These are phyloP conservation scores for Thalassophryne amazonica DNA, from an alignment of 2,797 vertebrate genomes.

Conservation along the genomic window DNA sequence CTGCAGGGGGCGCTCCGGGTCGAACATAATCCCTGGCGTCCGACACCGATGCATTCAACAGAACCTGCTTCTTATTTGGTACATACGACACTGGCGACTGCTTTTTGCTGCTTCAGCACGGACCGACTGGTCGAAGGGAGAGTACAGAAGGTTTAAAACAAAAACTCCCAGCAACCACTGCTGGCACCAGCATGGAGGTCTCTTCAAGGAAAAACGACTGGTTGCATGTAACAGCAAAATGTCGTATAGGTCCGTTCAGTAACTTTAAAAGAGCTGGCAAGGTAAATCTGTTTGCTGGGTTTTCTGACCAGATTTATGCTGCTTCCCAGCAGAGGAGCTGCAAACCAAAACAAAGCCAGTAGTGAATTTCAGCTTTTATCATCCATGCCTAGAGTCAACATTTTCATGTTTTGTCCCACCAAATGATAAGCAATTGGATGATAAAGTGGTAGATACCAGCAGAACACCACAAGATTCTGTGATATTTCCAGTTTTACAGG, in stretches of 20 bases:
- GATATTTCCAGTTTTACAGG: not conserved
- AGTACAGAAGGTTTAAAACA: slow-evolving; percentile 13
- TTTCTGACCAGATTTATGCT: slow-evolving; percentile 1
- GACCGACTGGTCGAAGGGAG: slow-evolving; percentile 16
- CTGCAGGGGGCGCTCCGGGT: slow-evolving; percentile 29
- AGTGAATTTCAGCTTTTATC: slow-evolving; percentile 6
- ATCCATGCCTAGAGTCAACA: not conserved
- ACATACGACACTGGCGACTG: slow-evolving; percentile 67
- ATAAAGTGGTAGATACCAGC: not conserved
- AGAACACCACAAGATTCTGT: not conserved
- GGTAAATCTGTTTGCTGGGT: not conserved
- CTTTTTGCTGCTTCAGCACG: slow-evolving; percentile 41
- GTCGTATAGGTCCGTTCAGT: not conserved
- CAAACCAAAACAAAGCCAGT: not conserved
- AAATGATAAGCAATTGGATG: not conserved
- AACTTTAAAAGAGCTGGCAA: not conserved
- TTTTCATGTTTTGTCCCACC: slow-evolving; percentile 23
- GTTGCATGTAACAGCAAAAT: not conserved
- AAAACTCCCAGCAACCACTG: slow-evolving; percentile 9
- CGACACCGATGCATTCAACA: slow-evolving; percentile 30
- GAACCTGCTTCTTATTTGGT: slow-evolving; percentile 70
- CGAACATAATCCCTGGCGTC: not conserved
- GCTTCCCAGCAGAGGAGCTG: not conserved
- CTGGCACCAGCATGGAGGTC: slow-evolving; percentile 31
- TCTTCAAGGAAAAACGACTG: slow-evolving; percentile 17